These are phyloP conservation scores for Norana najaformis DNA, from an alignment of 2,888 invertebrate genomes.

Conservation along the genomic window DNA sequence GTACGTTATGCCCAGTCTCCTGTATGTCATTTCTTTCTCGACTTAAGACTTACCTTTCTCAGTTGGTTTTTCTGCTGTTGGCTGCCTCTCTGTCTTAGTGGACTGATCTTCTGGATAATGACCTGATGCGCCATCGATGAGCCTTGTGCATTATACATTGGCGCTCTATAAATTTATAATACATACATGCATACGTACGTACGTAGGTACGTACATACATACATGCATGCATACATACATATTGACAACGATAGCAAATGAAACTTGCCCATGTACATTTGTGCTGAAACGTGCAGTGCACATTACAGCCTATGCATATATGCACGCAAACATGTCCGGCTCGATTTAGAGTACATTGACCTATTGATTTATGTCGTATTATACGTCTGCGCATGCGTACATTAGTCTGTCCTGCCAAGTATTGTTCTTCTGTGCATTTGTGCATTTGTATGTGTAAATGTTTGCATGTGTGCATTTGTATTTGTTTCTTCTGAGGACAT, in stretches of 20 bases:
- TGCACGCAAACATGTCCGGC: no score
- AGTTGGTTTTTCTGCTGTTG: no score
- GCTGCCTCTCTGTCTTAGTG: no score
- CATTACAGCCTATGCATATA: no score
- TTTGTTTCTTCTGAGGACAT: neutral
- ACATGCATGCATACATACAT: neutral
- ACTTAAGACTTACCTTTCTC: no score
- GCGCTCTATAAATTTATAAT: no score
- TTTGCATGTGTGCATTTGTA: neutral
- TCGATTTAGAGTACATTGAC: neutral
- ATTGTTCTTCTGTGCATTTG: neutral
- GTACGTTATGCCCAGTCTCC: no score
- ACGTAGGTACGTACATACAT: neutral
- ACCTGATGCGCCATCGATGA: no score
- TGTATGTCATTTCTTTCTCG: no score
- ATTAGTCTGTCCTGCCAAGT: neutral
- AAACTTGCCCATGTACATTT: neutral
- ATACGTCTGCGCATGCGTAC: neutral
- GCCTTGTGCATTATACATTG: no score
- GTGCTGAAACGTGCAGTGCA: no score
- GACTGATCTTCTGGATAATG: no score
- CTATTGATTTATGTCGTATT: neutral
- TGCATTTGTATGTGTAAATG: neutral
- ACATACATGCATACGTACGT: neutral
- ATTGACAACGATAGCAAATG: neutral